Percentiles rank a stretch among this genome's conserved stretches.
Evolutionary conservation across 1,140 invertebrate genomes (phyloP).

Genomic region (Schmidtea mediterranea): DNA sequence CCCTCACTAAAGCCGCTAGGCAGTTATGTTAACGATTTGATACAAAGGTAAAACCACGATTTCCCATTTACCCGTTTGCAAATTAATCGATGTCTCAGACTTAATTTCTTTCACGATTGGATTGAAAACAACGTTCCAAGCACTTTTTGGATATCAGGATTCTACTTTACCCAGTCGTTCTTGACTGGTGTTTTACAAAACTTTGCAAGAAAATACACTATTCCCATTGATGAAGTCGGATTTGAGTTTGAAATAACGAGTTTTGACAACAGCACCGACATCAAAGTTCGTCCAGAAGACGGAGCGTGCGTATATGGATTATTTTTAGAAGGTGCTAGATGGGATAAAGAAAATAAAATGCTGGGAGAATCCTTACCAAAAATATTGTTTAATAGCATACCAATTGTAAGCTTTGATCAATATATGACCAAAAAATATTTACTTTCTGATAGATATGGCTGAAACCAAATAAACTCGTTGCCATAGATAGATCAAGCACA

Average conservation of each 20-base stretch:
- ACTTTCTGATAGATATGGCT: slow-evolving; percentile 16
- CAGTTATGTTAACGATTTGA: slow-evolving; percentile 22
- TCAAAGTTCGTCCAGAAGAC: slow-evolving; percentile 12
- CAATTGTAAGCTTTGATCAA: slow-evolving; percentile 21
- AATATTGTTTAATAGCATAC: slow-evolving; percentile 23
- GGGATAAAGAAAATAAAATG: slow-evolving; percentile 23
- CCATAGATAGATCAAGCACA: slow-evolving; percentile 13
- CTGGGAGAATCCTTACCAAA: slow-evolving; percentile 23
- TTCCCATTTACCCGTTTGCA: too few species aligned
- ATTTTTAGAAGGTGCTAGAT: slow-evolving; percentile 31
- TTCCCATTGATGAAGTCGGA: slow-evolving; percentile 25
- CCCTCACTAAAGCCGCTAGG: slow-evolving; percentile 26
- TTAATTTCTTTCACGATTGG: slow-evolving; percentile 17
- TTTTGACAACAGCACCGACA: slow-evolving; percentile 13
- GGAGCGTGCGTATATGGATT: slow-evolving; percentile 29
- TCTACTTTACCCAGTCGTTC: slow-evolving; percentile 20
- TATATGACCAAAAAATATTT: neutral
- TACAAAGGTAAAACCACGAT: slow-evolving; percentile 24
- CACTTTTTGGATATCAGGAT: slow-evolving; percentile 14
- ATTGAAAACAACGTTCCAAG: slow-evolving; percentile 20
- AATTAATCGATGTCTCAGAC: neutral
- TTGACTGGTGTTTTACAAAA: slow-evolving; percentile 28
- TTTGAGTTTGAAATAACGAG: slow-evolving; percentile 27
- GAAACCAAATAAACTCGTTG: slow-evolving; percentile 17
- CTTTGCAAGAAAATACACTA: slow-evolving; percentile 27